Percentiles rank a stretch among this genome's conserved stretches.
Conservation (phyloP, 2,797 vertebrate species). For the Sebastes jordani region DNA sequence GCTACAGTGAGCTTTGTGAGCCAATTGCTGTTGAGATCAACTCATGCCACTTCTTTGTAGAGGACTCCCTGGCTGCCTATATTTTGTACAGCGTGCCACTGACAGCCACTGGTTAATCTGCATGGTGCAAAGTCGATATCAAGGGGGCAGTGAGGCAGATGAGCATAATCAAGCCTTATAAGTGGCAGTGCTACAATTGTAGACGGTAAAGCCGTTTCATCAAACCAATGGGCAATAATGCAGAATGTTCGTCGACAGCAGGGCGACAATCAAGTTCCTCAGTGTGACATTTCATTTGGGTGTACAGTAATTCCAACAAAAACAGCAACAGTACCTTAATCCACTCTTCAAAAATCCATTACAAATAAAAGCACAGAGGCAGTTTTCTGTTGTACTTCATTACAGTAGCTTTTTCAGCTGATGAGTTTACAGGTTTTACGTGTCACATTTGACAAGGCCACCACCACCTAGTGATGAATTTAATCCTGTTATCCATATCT, state of each 20-base stretch:
- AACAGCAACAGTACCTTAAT: not conserved
- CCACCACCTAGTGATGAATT: not conserved
- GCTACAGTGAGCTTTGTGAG: constrained; percentile 10
- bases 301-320: not conserved
- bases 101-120: constrained; percentile 33
- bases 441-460: not conserved
- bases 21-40: constrained; percentile 34
- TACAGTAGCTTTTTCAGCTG: constrained; percentile 3
- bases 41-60: constrained; percentile 17
- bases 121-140: constrained; percentile 18
- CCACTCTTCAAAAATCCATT: not conserved
- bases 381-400: not conserved
- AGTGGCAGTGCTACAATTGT: constrained; percentile 15
- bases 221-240: constrained; percentile 10
- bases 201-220: constrained; percentile 18
- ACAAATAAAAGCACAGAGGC: not conserved
- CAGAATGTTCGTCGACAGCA: not conserved
- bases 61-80: constrained; percentile 27
- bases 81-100: constrained; percentile 12
- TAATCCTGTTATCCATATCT: constrained; percentile 4
- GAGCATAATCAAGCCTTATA: constrained; percentile 22
- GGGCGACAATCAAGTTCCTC: constrained; percentile 1
- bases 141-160: constrained; percentile 37
- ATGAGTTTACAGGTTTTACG: constrained; percentile 1
- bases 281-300: constrained; percentile 12